Conservation (phyloP, 1,140 invertebrate genomes). For the Druon quercuslanigerum region DNA sequence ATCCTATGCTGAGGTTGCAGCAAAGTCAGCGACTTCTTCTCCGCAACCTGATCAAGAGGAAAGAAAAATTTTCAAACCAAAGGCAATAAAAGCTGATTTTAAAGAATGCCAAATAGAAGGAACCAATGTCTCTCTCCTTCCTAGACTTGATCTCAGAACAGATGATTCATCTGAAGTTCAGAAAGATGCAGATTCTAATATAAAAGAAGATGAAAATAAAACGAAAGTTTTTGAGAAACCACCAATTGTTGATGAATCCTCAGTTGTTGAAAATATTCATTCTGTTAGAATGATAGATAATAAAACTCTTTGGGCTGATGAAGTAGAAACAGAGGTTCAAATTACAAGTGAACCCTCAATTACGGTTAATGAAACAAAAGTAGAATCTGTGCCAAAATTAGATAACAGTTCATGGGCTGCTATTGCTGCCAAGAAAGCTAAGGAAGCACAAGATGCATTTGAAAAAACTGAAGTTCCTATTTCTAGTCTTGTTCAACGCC, state of each 20-base stretch:
- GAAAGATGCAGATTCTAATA: not conserved
- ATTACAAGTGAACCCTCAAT: not conserved
- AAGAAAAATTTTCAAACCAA: slow-evolving; percentile 39
- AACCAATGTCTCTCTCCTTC: not conserved
- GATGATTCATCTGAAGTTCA: not conserved
- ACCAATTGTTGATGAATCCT: not conserved
- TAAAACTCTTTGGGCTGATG: slow-evolving; percentile 7
- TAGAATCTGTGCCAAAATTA: not conserved
- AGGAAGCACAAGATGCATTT: slow-evolving; percentile 1
- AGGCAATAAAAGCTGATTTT: slow-evolving; percentile 34
- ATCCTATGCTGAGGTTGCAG: slow-evolving; percentile 79
- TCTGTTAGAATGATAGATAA: not conserved
- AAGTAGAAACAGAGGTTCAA: slow-evolving; percentile 13
- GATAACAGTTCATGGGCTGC: slow-evolving; percentile 57
- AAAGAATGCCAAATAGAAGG: not conserved
- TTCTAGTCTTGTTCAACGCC: slow-evolving; percentile 34
- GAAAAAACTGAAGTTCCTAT: slow-evolving; percentile 30
- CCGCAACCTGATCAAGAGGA: slow-evolving; percentile 47
- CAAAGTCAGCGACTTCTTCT: slow-evolving; percentile 62
- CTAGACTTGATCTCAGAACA: no score
- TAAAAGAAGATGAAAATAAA: not conserved
- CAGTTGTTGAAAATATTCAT: not conserved
- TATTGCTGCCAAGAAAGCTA: slow-evolving; percentile 55
- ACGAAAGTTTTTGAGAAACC: not conserved
- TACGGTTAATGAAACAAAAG: slow-evolving; percentile 2